Evolutionary conservation across 2,797 vertebrate genomes (phyloP).

Genomic region (Ceyx erithaca): DNA sequence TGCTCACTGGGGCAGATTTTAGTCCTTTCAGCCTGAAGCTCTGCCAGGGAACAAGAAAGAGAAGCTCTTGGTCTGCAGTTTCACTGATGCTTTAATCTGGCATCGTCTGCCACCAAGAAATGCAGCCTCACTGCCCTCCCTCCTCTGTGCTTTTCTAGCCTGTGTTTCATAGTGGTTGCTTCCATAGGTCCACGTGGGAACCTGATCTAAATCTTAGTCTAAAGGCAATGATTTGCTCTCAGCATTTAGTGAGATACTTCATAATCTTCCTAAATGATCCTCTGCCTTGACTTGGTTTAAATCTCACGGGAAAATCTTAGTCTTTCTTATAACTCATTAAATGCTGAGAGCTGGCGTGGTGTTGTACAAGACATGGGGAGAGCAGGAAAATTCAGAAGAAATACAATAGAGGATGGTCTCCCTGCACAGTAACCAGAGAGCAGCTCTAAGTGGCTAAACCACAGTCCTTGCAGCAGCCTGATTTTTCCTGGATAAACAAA

Average conservation of each 20-base stretch:
- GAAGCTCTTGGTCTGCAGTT: background rate
- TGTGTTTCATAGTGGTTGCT: rapidly evolving
- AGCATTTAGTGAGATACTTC: background rate
- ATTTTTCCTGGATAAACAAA: background rate
- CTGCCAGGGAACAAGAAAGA: background rate
- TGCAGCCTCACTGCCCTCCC: background rate
- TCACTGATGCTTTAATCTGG: background rate
- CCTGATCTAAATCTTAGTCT: background rate
- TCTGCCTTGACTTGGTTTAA: background rate
- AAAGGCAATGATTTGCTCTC: background rate
- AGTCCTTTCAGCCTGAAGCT: background rate
- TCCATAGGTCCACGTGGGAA: background rate
- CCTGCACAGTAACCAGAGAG: rapidly evolving
- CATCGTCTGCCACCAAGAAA: background rate
- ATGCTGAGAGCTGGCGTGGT: background rate
- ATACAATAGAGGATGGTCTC: rapidly evolving
- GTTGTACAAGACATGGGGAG: background rate
- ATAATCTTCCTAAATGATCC: background rate
- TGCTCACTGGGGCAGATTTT: background rate
- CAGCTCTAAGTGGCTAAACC: background rate
- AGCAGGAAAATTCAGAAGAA: background rate
- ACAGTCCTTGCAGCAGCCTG: background rate
- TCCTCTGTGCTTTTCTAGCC: background rate
- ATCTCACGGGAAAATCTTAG: background rate
- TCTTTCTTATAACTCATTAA: background rate